These are phyloP conservation scores for Xenopus laevis DNA, from an alignment of 2,113 vertebrate genomes.

Conservation along the genomic window DNA sequence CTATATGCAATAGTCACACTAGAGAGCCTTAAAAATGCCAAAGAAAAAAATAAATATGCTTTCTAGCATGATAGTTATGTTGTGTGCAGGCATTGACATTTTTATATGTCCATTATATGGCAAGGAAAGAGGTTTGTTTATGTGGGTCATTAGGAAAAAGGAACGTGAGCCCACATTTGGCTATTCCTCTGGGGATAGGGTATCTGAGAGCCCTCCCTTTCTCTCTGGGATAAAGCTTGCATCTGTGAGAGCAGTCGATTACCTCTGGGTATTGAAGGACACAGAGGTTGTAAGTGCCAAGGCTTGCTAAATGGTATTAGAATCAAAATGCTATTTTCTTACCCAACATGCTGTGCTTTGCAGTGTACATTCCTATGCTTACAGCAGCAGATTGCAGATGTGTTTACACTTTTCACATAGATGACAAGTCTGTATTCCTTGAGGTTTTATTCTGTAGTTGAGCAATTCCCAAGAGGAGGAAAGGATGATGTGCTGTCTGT, in stretches of 20 bases:
- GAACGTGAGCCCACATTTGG: slow-evolving; percentile 24
- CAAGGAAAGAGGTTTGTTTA: slow-evolving; percentile 35
- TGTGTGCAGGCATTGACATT: slow-evolving; percentile 35
- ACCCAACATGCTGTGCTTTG: slow-evolving; percentile 5
- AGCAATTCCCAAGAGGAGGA: slow-evolving; percentile 1
- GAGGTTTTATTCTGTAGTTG: slow-evolving; percentile 3
- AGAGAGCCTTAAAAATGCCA: too few relatives aligned
- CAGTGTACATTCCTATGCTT: neutral
- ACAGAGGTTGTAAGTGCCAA: slow-evolving; percentile 42
- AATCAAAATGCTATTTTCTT: slow-evolving; percentile 38
- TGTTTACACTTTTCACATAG: slow-evolving; percentile 8
- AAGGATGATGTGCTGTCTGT: slow-evolving; percentile 3
- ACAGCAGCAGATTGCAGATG: slow-evolving; percentile 17
- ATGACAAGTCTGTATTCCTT: slow-evolving; percentile 10
- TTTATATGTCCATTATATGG: slow-evolving; percentile 36
- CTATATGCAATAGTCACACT: too few relatives aligned
- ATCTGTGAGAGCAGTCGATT: slow-evolving; percentile 31
- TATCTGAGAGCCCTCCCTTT: slow-evolving; percentile 22
- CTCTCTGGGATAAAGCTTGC: slow-evolving; percentile 35
- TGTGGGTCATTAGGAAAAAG: slow-evolving; percentile 30
- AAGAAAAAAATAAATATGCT: slow-evolving; percentile 28
- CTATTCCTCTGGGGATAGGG: slow-evolving; percentile 19
- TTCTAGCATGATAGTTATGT: slow-evolving; percentile 34
- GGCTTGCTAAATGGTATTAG: slow-evolving; percentile 28
- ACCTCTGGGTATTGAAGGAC: slow-evolving; percentile 40